A percentile compares a stretch with the other conserved stretches of the same genome.
These are phyloP conservation scores for Oreochromis aureus DNA, from an alignment of 2,113 vertebrate genomes.

Conservation along the genomic window DNA sequence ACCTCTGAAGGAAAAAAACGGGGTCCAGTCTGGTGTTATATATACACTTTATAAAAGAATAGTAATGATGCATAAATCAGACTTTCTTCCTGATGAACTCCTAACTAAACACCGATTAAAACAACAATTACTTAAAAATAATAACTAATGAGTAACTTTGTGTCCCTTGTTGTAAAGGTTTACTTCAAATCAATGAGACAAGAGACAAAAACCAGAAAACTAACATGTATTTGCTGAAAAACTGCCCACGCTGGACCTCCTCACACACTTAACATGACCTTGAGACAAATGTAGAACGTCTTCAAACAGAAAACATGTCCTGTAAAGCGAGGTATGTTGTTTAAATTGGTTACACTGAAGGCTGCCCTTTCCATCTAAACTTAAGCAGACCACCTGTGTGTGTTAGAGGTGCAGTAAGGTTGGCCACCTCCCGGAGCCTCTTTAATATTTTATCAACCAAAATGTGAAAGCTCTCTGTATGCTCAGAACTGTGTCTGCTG, in stretches of 20 bases:
- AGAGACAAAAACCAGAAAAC: not conserved
- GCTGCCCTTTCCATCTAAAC: not conserved
- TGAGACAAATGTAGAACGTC: not conserved
- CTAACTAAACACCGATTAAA: not conserved
- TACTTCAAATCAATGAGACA: not conserved
- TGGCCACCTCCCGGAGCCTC: not conserved
- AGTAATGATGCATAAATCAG: not conserved
- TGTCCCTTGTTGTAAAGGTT: not conserved
- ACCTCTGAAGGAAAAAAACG: not conserved
- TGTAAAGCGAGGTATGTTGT: not conserved
- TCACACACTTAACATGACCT: not conserved
- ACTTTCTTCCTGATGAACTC: not conserved
- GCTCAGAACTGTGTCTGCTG: not conserved
- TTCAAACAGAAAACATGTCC: not conserved
- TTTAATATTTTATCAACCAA: slow-evolving; percentile 6
- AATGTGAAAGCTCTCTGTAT: not conserved
- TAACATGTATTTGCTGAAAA: not conserved
- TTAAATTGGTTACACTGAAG: not conserved
- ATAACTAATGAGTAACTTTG: not conserved
- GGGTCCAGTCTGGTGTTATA: not conserved
- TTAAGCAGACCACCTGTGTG: not conserved
- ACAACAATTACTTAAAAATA: not conserved
- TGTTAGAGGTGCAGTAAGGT: not conserved
- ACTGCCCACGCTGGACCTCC: not conserved
- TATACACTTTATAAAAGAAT: not conserved